Base-by-base conservation (phyloP, 2,113 vertebrate genomes). In the Rhea pennata region DNA sequence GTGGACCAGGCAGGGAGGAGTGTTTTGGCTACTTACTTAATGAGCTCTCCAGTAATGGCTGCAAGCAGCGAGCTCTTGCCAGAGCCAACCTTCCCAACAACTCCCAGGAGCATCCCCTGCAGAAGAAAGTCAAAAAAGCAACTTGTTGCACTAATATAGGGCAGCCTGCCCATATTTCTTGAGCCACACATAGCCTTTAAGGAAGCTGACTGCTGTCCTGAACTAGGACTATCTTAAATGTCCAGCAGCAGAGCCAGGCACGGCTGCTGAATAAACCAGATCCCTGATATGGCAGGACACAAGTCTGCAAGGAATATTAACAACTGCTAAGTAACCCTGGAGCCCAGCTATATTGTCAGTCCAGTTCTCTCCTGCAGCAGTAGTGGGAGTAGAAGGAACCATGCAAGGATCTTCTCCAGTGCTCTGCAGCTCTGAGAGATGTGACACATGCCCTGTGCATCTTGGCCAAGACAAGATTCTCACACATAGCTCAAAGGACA, bases 81-180 rank as follows among this genome's bases (percentile, higher is more conserved):
- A 90, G 98, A 99, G 92, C 99, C 99, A 0, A 99, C 99, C 88
- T 99, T 99, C 23, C 99, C 99, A 88, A 99, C 98, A 78, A 99
- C 98, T 2, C 98, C 99, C 6, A 99, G 98, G 72, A 99, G 97
- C 50, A 97, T 97, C 21, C 99, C 99, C 99, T 99, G 96, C 48
- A 94, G 74, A 95, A 36, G 66, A 24, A 95, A 97, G 96, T 23
- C 11, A 84, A 93, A 48, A 93, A 42, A 92, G 44, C n/a, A 80
- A 75, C 27, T 8, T 76, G 40, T 80, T 31, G 10, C 1, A 4
- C 31, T 73, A 75, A 42, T n/a, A 19, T 46, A 21, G 22, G 6
- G 12, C 14, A 51, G 53, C 8, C 29, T n/a, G 12, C 46, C 39
- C 51, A 61, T 21, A 64, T 48, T 84, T 75, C 42, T 19, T 71